Conservation (phyloP, 2,888 invertebrate genomes). For the Listrodromus nycthemerus region DNA sequence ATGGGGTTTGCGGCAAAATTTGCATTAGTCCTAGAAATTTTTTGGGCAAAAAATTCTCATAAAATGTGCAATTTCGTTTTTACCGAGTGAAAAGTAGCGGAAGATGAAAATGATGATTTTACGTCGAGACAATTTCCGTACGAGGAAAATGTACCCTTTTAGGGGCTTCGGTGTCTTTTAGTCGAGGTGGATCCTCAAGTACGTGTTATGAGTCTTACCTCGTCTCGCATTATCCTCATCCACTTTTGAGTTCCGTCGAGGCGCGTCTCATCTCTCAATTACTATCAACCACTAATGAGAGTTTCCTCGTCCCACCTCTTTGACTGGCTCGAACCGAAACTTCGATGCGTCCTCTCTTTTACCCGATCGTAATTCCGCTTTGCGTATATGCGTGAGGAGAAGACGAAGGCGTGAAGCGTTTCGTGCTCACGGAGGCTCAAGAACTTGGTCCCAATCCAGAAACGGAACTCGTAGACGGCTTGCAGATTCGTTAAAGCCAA, state of each 20-base stretch:
- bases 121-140: not conserved
- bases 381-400: not conserved
- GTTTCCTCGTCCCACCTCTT: conserved; percentile 8
- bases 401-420: conserved; percentile 5
- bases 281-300: conserved; percentile 38
- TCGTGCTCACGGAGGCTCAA: not conserved
- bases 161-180: not conserved
- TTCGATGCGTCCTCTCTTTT: conserved; percentile 2
- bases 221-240: conserved; percentile 21
- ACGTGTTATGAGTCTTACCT: not conserved
- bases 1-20: too few relatives aligned
- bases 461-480: not conserved
- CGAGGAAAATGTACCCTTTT: not conserved
- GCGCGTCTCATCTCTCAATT: conserved; percentile 29
- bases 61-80: not conserved
- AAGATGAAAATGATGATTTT: not conserved
- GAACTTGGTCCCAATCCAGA: conserved; percentile 6
- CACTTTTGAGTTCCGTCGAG: conserved; percentile 5
- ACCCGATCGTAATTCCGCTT: conserved; percentile 7
- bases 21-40: too few relatives aligned
- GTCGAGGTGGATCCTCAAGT: not conserved
- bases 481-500: conserved; percentile 9
- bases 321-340: conserved; percentile 1
- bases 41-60: too few relatives aligned
- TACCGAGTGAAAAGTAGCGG: not conserved